Evolutionary conservation across 2,113 vertebrate species (phyloP), one percentile per base, ranked within the genome.

Genomic region (Trematocara unimaculatum): DNA sequence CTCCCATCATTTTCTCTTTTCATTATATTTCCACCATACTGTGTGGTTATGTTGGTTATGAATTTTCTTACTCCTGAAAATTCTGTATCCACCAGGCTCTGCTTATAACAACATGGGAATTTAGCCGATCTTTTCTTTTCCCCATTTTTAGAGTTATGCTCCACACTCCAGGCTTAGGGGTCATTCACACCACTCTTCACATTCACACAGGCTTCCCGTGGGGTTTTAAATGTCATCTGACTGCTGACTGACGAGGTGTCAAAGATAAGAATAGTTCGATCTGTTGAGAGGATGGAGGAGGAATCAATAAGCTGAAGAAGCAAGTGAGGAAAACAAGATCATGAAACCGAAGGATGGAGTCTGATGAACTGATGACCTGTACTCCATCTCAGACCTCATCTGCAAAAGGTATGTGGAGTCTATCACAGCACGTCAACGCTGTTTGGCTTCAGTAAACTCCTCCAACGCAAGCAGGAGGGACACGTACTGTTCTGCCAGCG

Each of bases 381-480:
- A n/a, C 47, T 54, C 31, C 17, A 20, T 80, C 60, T 42, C 62
- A 38, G 85, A 33, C 70, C 35, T 88, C 49, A 47, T 90, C 62
- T 87, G 70, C 29, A 13, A 42, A 82, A 82, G 77, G 88, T 54
- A 84, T 86, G 90, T 91, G 88, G 90, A 82, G 79, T 87, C 62
- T 23, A 84, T 90, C 84, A 5, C 6, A 9, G 42, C 5, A 18
- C 35, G 51, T 67, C 56, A 17, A 3, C 6, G 7, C 15, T 4
- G 42, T 47, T 77, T 49, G 53, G n/a, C 79, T 58, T 54, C 79
- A 10, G 47, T 29, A 56, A 49, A 4, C 14, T 62, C 14, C 38
- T 18, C 7, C 9, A n/a, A 9, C 18, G 7, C 33, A 17, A 12
- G 62, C 38, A 14, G 62, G 18, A 3, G 51, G 6, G 42, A 85